Percentiles rank a stretch among this genome's conserved stretches.
phyloP scores from a whole-genome alignment of 2,797 vertebrate species.

The Mycteria americana region DNA sequence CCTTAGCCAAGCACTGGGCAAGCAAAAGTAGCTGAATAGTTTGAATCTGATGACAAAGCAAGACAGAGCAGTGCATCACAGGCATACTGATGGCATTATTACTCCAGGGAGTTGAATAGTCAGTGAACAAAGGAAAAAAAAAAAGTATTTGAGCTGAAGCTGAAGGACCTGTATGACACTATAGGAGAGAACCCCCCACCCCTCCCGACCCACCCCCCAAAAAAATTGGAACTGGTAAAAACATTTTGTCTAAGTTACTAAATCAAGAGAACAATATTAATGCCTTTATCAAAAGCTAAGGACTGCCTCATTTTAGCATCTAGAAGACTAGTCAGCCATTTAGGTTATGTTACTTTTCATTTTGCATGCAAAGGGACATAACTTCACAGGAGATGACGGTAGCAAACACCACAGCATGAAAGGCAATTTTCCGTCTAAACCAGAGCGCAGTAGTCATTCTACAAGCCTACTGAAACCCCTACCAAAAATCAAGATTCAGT shows the following conservation, averaged over 20 bases:
- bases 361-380: neutral
- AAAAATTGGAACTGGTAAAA: neutral
- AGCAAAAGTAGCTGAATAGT: neutral
- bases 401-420: neutral
- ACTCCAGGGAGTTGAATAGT: too few relatives aligned
- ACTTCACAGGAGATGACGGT: neutral
- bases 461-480: neutral
- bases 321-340: neutral
- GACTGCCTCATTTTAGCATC: neutral
- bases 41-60: neutral
- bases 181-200: accelerated
- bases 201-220: accelerated
- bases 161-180: neutral
- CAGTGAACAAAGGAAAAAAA: neutral
- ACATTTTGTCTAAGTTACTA: neutral
- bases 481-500: neutral
- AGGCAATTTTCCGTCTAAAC: neutral
- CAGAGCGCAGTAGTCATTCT: neutral
- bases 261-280: neutral
- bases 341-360: neutral
- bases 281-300: neutral
- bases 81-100: neutral
- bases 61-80: neutral
- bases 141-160: neutral
- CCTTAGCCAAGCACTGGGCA: neutral